Evolutionary conservation across 2,797 vertebrate genomes (phyloP), one percentile per base, ranked within the genome.

Genomic region (Hapalemur alaotrensis): DNA sequence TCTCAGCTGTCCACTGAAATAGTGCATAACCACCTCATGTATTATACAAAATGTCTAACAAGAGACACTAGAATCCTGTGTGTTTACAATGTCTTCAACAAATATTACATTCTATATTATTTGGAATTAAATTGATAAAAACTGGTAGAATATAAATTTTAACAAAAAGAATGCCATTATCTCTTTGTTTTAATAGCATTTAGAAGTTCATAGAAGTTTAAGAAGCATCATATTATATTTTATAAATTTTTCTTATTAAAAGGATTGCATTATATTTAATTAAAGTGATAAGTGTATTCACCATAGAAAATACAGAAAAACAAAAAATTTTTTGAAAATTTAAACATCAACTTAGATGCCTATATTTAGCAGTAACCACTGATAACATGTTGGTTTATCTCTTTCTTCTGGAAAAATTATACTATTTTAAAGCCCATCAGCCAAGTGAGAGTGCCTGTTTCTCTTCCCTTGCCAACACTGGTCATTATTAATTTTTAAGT

Each of bases 341-440:
- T 46, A n/a, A 94, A 63, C 65, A 63, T 57, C 41, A 80, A 41
- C 17, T 65, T 75, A 95, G 63, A 79, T 46, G 4, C 23, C 73
- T 95, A 28, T 38, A 38, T 67, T 86, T 76, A 90, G 25, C 6
- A 9, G 54, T 82, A 63, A 63, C 4, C 15, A 23, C 22, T 48
- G 22, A 7, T 61, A 63, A 35, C 7, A 52, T 17, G 8, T 10
- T 67, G 46, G 20, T 25, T 76, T 63, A 14, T 67, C 9, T 76
- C n/a, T 86, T 65, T 63, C 43, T 88, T 88, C 93, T 50, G 46
- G 32, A 69, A 94, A 97, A 90, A 41, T 50, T 73, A 22, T 46
- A 5, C 23, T 85, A 38, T 73, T 54, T 61, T 95, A 84, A 95
- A 28, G 52, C 38, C 52, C 61, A 61, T n/a, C 11, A 78, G 18